Base-by-base conservation (phyloP, 2,888 invertebrate species). In the Lasioglossum zephyrum region DNA sequence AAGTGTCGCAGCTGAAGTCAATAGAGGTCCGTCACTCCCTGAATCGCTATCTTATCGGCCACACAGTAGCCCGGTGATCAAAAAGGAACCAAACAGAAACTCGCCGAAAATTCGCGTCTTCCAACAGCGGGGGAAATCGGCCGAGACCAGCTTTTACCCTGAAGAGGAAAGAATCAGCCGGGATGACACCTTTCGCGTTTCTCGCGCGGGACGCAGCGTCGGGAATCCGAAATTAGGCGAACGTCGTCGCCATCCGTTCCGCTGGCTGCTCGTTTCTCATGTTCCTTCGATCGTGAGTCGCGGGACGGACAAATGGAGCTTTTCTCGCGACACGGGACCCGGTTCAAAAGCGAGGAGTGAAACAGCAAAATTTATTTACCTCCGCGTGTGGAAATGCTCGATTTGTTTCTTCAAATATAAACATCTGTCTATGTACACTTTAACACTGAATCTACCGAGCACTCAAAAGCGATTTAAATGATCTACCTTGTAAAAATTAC, bases 201-300 rank as follows among this genome's bases (percentile, higher is more conserved):
- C 16, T 16, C 63, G 31, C 63, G 31, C 63, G 8, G 66, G 36
- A 31, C 31, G 69, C 39, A 18, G 22, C 39, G 47, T 26, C 60
- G 13, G 39, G 80, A 84, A 86, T 84, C 80, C 76, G 49, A 26
- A 84, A 84, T 85, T 73, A 74, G 78, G 49, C 73, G 11, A 77
- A 41, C 26, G 77, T 69, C 49, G 47, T 49, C 44, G 49, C 26
- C 44, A 22, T 60, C 49, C 72, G 41, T 60, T 57, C 41, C 16
- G 8, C 8, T 9, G 31, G 4, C 4, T 18, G 60, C 44, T 39
- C 73, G 73, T 81, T 79, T 76, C 69, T 85, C 81, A 49, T 78
- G 83, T 47, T 49, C 36, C 60, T n/a, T 63, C 79, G 81, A 82
- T 86, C 78, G 69, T 26, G n/a, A 47, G 66, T 75, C 81, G n/a